Evolutionary conservation across 2,888 invertebrate genomes (phyloP), one percentile per base, ranked within the genome.

Genomic region (Eudasyphora cyanicolor): DNA sequence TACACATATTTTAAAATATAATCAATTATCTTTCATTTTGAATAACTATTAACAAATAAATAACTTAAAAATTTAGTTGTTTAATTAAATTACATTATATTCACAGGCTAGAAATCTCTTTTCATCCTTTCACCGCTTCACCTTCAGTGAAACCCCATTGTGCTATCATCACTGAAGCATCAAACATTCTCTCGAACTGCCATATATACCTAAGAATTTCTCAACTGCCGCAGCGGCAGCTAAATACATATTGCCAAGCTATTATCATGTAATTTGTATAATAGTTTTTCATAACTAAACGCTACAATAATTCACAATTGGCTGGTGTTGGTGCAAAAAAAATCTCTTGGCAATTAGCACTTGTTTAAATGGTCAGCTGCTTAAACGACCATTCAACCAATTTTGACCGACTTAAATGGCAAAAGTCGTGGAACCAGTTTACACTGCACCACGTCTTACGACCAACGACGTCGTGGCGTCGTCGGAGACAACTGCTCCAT

Each of bases 371-470:
- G 81, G 67, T 81, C 84, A 84, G 78, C 81, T 81, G 81, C 84
- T 81, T 75, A 81, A 79, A 67, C 67, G 85, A 82, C 38, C 73
- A 83, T 74, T 82, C 85, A 86, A 82, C 85, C 86, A 86, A 85
- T 85, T 67, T 73, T 87, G 87, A 85, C 87, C 86, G 86, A 87
- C 85, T 86, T 86, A 86, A 86, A 86, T 85, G 86, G 85, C 84
- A 85, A 86, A 86, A 86, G 86, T 85, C 86, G 85, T 74, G 24
- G 71, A 86, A 87, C 87, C 83, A 75, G 87, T 86, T 87, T 70
- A 24, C 62, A 74, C 35, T 19, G 27, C 12, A 17, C 54, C 17
- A 17, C 14, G 60, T 29, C 10, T 42, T 24, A 27, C 70, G 57
- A 42, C 51, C 24, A 73, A 32, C 19, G 42, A 7, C 5, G 35